Evolutionary conservation across 2,797 vertebrate species (phyloP), one percentile per base, ranked within the genome.

Genomic region (Sebastes aleutianus): DNA sequence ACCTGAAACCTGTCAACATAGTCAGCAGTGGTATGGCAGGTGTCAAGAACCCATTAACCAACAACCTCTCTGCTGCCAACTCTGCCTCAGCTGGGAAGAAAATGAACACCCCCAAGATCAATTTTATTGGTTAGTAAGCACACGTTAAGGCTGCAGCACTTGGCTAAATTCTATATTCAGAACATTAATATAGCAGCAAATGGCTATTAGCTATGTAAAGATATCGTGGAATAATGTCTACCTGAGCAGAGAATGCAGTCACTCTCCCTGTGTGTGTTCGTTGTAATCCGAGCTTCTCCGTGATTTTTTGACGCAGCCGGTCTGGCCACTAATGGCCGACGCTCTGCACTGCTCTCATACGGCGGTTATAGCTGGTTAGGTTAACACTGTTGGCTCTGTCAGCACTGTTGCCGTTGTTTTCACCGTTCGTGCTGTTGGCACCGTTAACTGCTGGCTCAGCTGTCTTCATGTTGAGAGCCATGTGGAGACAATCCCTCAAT

Each of bases 91-190:
- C 95, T 73, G 95, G 96, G 82, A 99, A 98, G 96, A 99, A 99
- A 93, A 95, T 96, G 93, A 97, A 94, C 91, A 94, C 97, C 26
- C 98, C 98, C 72, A 99, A 99, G 96, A 99, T 99, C 91, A 99
- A 98, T 87, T 99, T 99, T 96, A 96, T 99, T 83, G 98, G 98
- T 97, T 90, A 96, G 97, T 97, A 43, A 59, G 16, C 10, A 4
- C 7, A 9, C 14, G 10, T 18, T 54, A 39, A 1, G 36, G 36
- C 36, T 39, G 36, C 36, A 39, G 36, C 36, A 39, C 36, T 39
- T 39, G 36, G 13, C 36, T 39, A 43, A 43, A 43, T 43, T 43
- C 14, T 43, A 43, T 43, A 43, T 43, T 43, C 39, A 43, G 39
- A 43, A 43, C 39, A 43, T 43, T 43, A 16, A 43, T 43, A 43